Base-by-base conservation (phyloP, 92 coral and sea anemone genomes). In the Porites cylindrica region DNA sequence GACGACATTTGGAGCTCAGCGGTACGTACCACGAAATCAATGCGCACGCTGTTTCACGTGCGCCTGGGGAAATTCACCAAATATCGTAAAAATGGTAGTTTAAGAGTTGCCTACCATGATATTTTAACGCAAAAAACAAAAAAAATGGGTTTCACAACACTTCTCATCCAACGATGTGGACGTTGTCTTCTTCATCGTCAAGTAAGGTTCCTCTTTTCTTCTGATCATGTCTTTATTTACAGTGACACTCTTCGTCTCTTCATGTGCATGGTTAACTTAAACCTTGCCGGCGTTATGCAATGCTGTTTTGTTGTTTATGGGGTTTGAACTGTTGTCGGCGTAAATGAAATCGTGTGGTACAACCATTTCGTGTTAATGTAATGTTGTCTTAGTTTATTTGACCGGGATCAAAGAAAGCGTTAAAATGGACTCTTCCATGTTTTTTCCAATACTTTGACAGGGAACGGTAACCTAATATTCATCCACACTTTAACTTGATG, bases 131-230 rank as follows among this genome's bases (percentile, higher is more conserved):
- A 16, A 21, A 18, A 1, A 29, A 29, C 24, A 26, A 26, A 29
- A 77, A 51, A 63, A 26, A 89, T 89, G 92, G 78, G 92, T 56
- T 53, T 89, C 78, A 79, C 83, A 16, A 64, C 67, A 20, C 59
- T 78, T 0, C 51, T 89, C 14, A 29, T 85, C 14, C 78, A 73
- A 65, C 92, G 89, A 20, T 66, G 82, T 84, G 89, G 92, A 79
- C 50, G 52, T 20, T 77, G 75, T 18, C 53, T 69, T 8, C 58
- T 81, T 16, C 3, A 47, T 67, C 51, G 77, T 4, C 47, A 69
- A 10, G 85, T 81, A 54, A 81, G 85, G 17, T 54, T 43, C 6
- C 10, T 17, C 8, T 17, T 18, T 26, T 0, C 14, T 26, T 13
- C 18, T 5, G 7, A 16, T 81, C 10, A 0, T 38, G 6, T 38